phyloP scores from a whole-genome alignment of 2,888 invertebrate species.

The Synanthedon myopaeformis region DNA sequence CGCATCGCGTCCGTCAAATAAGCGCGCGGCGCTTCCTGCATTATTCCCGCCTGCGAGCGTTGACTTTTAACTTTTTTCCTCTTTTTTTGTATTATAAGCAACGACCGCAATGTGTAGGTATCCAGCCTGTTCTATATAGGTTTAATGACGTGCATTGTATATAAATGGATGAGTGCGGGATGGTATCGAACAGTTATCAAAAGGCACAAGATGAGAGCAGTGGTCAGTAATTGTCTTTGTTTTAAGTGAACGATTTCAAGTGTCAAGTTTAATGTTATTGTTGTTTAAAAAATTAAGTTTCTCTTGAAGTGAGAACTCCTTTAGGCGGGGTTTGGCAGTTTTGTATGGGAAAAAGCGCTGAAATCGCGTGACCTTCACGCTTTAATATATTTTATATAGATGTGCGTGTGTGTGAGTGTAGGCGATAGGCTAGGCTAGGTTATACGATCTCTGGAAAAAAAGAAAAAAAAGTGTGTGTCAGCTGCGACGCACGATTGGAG shows the following conservation, averaged over 20 bases:
- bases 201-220: conserved; percentile 11
- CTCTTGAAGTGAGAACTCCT: no score
- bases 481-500: no score
- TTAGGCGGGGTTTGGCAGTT: no score
- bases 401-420: no score
- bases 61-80: conserved; percentile 5
- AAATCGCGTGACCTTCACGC: no score
- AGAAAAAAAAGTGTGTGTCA: no score
- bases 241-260: neutral
- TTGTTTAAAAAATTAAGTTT: no score
- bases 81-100: conserved; percentile 18
- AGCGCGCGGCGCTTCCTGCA: conserved; percentile 11
- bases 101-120: conserved; percentile 16
- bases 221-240: conserved; percentile 7
- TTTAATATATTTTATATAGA: no score
- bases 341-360: no score
- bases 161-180: conserved; percentile 7
- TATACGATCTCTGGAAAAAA: no score
- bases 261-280: no score
- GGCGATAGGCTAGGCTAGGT: no score
- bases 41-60: conserved; percentile 7
- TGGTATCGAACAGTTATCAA: conserved; percentile 10
- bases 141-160: conserved; percentile 7
- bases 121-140: conserved; percentile 16
- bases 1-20: conserved; percentile 5